Conservation (phyloP, 1,140 invertebrate genomes). For the Megalonaias nervosa region DNA sequence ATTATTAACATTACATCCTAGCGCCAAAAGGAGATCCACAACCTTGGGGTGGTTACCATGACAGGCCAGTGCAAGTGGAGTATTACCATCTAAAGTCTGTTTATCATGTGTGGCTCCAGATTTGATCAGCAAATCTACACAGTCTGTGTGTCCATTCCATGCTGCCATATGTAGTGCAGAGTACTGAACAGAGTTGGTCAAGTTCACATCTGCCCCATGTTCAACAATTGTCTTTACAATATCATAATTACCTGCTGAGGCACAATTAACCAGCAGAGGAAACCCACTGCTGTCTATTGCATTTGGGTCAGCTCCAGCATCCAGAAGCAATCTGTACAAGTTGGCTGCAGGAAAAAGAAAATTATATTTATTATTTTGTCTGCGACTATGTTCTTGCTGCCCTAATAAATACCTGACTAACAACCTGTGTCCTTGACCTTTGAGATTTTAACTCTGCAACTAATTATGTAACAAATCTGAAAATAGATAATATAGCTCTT, state of each 20-base stretch:
- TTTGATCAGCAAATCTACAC: conserved; percentile 41
- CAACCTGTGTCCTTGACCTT: too few species aligned
- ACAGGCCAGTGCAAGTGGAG: conserved; percentile 57
- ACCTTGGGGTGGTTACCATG: conserved; percentile 48
- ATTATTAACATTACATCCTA: conserved; percentile 61
- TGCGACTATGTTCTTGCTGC: too few species aligned
- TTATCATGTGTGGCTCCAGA: conserved; percentile 46
- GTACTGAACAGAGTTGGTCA: conserved; percentile 42
- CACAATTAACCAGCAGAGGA: conserved; percentile 47
- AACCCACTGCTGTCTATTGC: conserved; percentile 29
- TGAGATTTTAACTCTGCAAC: too few species aligned
- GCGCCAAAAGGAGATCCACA: conserved; percentile 51
- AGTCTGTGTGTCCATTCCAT: conserved; percentile 53
- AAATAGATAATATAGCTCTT: too few species aligned
- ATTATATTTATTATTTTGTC: too few species aligned
- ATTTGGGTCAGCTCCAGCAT: conserved; percentile 57
- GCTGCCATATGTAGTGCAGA: conserved; percentile 56
- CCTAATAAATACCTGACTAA: too few species aligned
- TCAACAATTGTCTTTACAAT: conserved; percentile 44
- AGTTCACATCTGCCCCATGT: conserved; percentile 43
- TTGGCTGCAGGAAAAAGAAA: too few species aligned
- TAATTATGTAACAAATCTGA: too few species aligned
- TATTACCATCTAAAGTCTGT: conserved; percentile 53
- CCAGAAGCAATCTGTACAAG: conserved; percentile 28
- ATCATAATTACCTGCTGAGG: conserved; percentile 37